A percentile compares a stretch with the other conserved stretches of the same genome.
phyloP scores from a whole-genome alignment of 2,113 vertebrate species.

The Forbesichthys agassizii region DNA sequence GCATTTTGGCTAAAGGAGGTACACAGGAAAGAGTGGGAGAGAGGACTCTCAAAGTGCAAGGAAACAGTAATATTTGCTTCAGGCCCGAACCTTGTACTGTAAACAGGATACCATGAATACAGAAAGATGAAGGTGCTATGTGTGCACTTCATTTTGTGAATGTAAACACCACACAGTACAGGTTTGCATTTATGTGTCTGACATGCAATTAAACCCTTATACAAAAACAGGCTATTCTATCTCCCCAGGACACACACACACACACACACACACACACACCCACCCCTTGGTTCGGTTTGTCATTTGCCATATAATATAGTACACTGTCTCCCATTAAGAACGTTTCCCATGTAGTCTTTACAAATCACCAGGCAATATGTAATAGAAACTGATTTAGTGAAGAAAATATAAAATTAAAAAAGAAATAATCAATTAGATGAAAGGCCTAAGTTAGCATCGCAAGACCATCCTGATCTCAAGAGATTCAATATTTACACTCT shows the following conservation, averaged over 20 bases:
- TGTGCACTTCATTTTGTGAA: not conserved
- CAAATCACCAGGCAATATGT: too few relatives aligned
- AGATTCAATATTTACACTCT: too few relatives aligned
- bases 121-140: not conserved
- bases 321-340: not conserved
- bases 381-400: too few relatives aligned
- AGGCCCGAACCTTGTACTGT: not conserved
- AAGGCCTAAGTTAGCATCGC: too few relatives aligned
- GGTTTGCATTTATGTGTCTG: constrained; percentile 11
- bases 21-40: not conserved
- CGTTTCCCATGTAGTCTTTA: too few relatives aligned
- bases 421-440: too few relatives aligned
- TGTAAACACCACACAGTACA: not conserved
- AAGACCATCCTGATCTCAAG: too few relatives aligned
- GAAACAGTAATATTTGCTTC: constrained; percentile 1
- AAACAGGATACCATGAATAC: not conserved
- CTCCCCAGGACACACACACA: constrained; percentile 12
- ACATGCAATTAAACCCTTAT: not conserved
- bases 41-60: too few relatives aligned
- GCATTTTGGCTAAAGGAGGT: not conserved
- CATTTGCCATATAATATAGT: constrained; percentile 11
- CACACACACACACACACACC: too few relatives aligned
- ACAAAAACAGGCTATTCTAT: constrained; percentile 44
- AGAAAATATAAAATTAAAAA: too few relatives aligned
- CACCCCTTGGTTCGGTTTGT: constrained; percentile 18